Evolutionary conservation across 2,113 vertebrate genomes (phyloP), one percentile per base, ranked within the genome.

Genomic region (human): DNA sequence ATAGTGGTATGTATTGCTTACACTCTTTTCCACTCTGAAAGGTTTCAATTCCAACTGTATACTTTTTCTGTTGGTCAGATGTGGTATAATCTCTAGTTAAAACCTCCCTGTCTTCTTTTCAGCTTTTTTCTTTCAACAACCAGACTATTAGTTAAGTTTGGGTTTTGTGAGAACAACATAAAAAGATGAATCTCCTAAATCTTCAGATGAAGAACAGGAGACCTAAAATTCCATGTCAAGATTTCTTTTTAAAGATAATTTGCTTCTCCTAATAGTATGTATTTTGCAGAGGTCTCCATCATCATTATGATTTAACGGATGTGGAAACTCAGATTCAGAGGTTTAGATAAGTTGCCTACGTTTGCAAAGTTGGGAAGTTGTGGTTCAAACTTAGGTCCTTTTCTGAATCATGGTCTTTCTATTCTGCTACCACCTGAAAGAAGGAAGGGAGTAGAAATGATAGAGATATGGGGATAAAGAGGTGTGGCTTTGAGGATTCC

Each of bases 1-100:
- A 97, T 95, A 98, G 98, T 95, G 99, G 99, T 99, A 97, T 97
- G 98, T 98, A 50, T 5, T 81, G 18, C 76, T 88, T 68, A 32
- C 30, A 14, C 4, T 86, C 6, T 88, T 35, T 92, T 40, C 50
- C 72, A 8, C 40, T 43, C 55, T 86, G 16, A 4, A 43, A 64
- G 7, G 32, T 25, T 59, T 76, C 32, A 35, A 20, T 78, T 88
- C 9, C 61, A 5, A 45, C 17, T 61, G 5, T 76, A 2, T 89
- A 12, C 16, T 90, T 66, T 94, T 59, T 64, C 66, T 78, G 0
- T 57, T 45, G 17, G 27, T 68, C 38, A 52, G 52, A 43, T 59
- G 7, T 81, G 13, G 75, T 40, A 14, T 40, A 61, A 61, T 72
- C 57, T 79, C 22, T 32, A 45, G 14, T 55, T 27, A 59, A 25